A percentile compares a stretch with the other conserved stretches of the same genome.
phyloP scores from a whole-genome alignment of 92 coral and sea anemone genomes.

The Heliopora coerulea region DNA sequence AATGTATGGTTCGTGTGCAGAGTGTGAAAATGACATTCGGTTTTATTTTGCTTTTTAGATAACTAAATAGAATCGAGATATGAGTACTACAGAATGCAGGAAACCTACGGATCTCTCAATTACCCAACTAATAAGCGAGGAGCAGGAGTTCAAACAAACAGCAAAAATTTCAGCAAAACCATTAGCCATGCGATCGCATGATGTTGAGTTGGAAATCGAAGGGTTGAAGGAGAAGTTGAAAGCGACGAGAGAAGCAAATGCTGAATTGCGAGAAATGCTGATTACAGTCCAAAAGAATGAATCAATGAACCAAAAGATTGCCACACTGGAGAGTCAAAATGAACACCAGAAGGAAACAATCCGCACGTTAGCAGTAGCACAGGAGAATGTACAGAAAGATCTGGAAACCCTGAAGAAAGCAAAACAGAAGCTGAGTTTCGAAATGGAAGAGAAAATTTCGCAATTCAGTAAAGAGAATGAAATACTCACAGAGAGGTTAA shows the following conservation, averaged over 20 bases:
- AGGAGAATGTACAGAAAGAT: constrained; percentile 27
- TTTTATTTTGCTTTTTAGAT: no score
- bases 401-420: constrained; percentile 24
- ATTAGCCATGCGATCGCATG: not conserved
- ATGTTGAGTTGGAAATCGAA: not conserved
- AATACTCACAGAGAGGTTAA: constrained; percentile 64
- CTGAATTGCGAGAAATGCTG: constrained; percentile 7
- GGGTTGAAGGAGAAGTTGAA: not conserved
- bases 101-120: no score
- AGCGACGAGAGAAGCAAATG: constrained; percentile 5
- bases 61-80: no score
- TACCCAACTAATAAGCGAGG: no score
- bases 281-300: constrained; percentile 1
- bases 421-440: constrained; percentile 26
- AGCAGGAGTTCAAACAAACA: no score
- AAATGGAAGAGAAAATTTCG: constrained; percentile 42
- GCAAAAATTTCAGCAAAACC: not conserved
- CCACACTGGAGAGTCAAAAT: not conserved
- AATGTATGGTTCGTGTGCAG: no score
- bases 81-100: no score
- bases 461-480: constrained; percentile 63
- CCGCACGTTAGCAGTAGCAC: constrained; percentile 1
- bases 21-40: no score
- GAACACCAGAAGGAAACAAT: constrained; percentile 21
- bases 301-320: constrained; percentile 10